phyloP scores from a whole-genome alignment of 2,113 vertebrate species.

The Chaetops frenatus region DNA sequence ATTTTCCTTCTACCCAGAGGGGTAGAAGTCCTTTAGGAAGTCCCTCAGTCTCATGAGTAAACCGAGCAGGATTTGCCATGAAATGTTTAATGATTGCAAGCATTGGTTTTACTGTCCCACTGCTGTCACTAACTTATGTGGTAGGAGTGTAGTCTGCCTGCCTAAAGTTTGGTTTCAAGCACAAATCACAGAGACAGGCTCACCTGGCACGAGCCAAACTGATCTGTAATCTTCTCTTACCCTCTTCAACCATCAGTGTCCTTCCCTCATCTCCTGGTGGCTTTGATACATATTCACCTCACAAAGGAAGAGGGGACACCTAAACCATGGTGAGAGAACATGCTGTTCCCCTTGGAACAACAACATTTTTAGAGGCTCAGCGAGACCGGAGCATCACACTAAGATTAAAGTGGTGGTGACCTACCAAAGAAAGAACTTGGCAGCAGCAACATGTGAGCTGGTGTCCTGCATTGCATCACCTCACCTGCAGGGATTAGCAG shows the following conservation, averaged over 20 bases:
- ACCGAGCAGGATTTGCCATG: neutral
- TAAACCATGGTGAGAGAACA: rapidly evolving
- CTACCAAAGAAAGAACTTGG: neutral
- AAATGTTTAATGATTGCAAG: neutral
- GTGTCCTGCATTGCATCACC: neutral
- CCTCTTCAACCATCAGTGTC: neutral
- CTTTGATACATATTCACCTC: neutral
- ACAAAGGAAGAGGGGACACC: neutral
- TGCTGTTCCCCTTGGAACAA: neutral
- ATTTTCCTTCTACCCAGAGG: neutral
- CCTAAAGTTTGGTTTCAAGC: neutral
- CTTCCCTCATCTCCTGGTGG: neutral
- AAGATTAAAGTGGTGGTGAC: neutral
- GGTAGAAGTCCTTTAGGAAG: neutral
- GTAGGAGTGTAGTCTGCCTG: neutral
- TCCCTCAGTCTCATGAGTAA: neutral
- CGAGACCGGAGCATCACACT: neutral
- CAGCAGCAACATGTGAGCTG: neutral
- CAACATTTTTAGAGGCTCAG: neutral
- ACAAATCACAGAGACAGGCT: neutral
- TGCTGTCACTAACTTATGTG: neutral
- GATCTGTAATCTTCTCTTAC: neutral
- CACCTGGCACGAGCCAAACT: neutral
- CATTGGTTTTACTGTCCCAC: neutral
- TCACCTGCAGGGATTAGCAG: neutral